Base-by-base conservation (phyloP, 2,113 vertebrate genomes). In the Tor tambroides region DNA sequence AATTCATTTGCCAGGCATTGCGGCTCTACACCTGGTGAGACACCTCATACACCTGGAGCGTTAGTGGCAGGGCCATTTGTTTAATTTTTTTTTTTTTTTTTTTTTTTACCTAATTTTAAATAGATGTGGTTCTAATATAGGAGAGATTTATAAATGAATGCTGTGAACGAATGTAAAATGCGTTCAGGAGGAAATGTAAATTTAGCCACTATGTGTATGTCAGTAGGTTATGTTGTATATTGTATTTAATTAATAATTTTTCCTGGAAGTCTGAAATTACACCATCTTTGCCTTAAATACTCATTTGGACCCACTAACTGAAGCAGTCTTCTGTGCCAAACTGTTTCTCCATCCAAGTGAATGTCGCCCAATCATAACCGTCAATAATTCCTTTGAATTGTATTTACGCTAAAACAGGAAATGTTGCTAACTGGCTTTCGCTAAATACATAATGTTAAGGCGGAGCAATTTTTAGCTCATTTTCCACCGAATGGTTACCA, bases 401-500 rank as follows among this genome's bases (percentile, higher is more conserved):
- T 91, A 90, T 91, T 74, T 80, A 90, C 79, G 92, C 90, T 88
- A 93, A 69, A 87, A 80, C 65, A 76, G 78, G 80, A 87, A 81
- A 85, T 71, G 80, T 49, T 67, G 83, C 54, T 71, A 89, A 91
- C 93, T 94, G 92, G 92, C 91, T 78, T 88, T 86, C 75, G 91
- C 93, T 88, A 91, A 91, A 93, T 85, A 89, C 90, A 88, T 89
- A 83, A 87, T 88, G 92, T 81, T 87, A 91, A 91, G 89, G 93
- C 90, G 89, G 89, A 3, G 87, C 88, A 84, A 90, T 93, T 94
- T 95, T 92, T 94, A 94, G 92, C 90, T 91, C 69, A 80, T 90
- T 94, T 92, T 93, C 93, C 92, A 91, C 90, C 88, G 88, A 94
- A 91, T 88, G 87, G 88, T 85, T 56, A 93, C 95, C 94, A 95